Evolutionary conservation across 2,797 vertebrate genomes (phyloP).

Genomic region (Sphenodon punctatus): DNA sequence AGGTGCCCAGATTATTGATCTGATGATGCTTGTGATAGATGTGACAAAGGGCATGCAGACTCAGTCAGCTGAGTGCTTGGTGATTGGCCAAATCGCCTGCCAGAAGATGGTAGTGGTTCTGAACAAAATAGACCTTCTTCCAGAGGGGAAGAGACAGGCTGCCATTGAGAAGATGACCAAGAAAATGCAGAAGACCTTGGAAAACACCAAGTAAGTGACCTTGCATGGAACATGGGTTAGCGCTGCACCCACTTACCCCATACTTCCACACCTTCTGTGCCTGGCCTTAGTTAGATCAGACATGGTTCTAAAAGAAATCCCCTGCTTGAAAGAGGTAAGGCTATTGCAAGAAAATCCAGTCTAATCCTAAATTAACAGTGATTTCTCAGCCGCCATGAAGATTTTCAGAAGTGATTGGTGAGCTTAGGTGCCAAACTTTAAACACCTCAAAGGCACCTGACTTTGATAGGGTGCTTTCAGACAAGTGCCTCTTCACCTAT

Average conservation of each 20-base stretch:
- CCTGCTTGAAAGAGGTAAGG: not conserved
- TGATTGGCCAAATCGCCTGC: slow-evolving; percentile 96
- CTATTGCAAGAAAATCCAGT: not conserved
- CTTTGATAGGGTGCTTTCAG: not conserved
- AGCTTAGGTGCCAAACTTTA: not conserved
- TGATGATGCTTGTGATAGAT: slow-evolving; percentile 98
- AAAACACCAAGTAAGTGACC: slow-evolving; percentile 88
- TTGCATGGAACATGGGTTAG: not conserved
- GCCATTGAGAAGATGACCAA: slow-evolving; percentile 95
- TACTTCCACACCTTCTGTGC: not conserved
- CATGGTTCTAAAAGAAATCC: rapidly evolving
- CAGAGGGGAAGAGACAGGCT: slow-evolving; percentile 85
- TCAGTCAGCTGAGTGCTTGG: slow-evolving; percentile 96
- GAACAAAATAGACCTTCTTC: slow-evolving; percentile 93
- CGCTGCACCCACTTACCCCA: rapidly evolving
- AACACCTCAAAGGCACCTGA: not conserved
- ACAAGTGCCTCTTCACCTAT: no score
- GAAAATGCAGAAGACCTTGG: slow-evolving; percentile 95
- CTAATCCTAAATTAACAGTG: not conserved
- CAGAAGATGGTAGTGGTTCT: slow-evolving; percentile 93
- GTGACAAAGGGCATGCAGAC: slow-evolving; percentile 98
- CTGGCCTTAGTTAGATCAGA: not conserved
- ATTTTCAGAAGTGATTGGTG: not conserved
- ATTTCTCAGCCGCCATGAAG: not conserved
- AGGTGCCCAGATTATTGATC: slow-evolving; percentile 98